Percentiles rank a stretch among this genome's conserved stretches.
These are phyloP conservation scores for Cacatua alba DNA, from an alignment of 2,113 vertebrate genomes.

Conservation along the genomic window DNA sequence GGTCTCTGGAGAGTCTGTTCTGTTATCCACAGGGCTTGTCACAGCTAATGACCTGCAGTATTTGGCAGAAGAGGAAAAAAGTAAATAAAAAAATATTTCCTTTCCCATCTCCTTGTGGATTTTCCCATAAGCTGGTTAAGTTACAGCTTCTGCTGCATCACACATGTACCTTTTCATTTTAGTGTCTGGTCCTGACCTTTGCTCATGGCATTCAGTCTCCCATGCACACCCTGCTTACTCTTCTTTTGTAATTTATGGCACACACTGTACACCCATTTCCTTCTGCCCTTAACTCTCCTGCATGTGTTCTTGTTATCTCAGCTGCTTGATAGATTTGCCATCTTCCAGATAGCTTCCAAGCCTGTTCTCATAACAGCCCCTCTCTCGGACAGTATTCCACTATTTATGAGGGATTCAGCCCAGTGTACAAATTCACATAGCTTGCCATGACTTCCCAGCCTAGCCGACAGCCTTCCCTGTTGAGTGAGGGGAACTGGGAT, in stretches of 20 bases:
- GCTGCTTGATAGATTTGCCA: constrained; percentile 55
- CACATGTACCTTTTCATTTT: constrained; percentile 69
- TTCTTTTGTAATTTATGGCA: constrained; percentile 65
- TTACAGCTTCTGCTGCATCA: constrained; percentile 60
- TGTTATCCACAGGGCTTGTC: constrained; percentile 11
- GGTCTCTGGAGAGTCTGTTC: background rate
- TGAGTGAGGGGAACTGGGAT: background rate
- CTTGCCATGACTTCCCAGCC: background rate
- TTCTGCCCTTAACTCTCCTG: constrained; percentile 61
- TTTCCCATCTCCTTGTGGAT: constrained; percentile 62
- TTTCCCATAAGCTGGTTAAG: constrained; percentile 54
- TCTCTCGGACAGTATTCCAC: background rate
- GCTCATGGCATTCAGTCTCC: constrained; percentile 57
- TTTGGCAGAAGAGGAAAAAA: background rate
- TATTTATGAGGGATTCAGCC: background rate
- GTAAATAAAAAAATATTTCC: constrained; percentile 62
- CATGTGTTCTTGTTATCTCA: constrained; percentile 73
- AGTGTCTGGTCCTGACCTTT: constrained; percentile 68
- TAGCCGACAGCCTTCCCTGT: background rate
- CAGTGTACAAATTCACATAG: background rate
- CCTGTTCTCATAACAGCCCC: background rate
- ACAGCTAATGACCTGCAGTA: constrained; percentile 8
- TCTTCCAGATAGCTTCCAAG: constrained; percentile 38
- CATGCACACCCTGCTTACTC: constrained; percentile 65
- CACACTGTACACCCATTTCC: constrained; percentile 72